Base-by-base conservation (phyloP, 2,113 vertebrate species). In the Eolophus roseicapilla region DNA sequence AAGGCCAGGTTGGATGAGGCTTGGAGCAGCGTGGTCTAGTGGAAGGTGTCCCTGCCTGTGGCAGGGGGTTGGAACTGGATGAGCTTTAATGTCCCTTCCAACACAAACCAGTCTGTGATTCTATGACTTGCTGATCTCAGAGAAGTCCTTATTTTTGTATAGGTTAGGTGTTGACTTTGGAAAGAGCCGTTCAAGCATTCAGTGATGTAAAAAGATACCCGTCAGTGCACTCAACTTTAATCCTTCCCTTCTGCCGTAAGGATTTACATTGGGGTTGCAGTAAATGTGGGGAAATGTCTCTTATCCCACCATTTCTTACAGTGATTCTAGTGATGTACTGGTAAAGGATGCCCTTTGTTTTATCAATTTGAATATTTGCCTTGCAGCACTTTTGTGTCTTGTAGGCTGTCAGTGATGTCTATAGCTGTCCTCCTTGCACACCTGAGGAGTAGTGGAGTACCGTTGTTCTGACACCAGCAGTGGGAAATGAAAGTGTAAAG, bases 401-500 rank as follows among this genome's bases (percentile, higher is more conserved):
- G n/a, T 29, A 70, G 81, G 5, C 64, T 82, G 74, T 46, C 49
- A 53, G 29, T 64, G 1, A 0, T 33, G 39, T 75, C 43, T 59
- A 14, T 76, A 28, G 67, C 59, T 88, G 29, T 68, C 53, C 11
- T 93, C 13, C 1, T 5, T 27, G 46, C 46, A 43, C 68, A 78
- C 65, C 43, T 94, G 86, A 47, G 68, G 43, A 64, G 41, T 41
- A 8, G 23, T 11, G 29, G 67, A 35, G 55, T n/a, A 3, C 41
- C 2, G 1, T 21, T 83, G 49, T 63, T 96, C 63, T 78, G 50
- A 83, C 49, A 52, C 73, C 8, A 44, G 75, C 31, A 9, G 16
- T 50, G 55, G 64, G 79, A 86, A 92, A 74, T 0, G 2, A 53
- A 92, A 70, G 46, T 0, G 0, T 29, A 17, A 67, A 67, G 64